A percentile compares a stretch with the other conserved stretches of the same genome.
These are phyloP conservation scores for Orchesella cincta DNA, from an alignment of 1,140 invertebrate species.

Conservation along the genomic window DNA sequence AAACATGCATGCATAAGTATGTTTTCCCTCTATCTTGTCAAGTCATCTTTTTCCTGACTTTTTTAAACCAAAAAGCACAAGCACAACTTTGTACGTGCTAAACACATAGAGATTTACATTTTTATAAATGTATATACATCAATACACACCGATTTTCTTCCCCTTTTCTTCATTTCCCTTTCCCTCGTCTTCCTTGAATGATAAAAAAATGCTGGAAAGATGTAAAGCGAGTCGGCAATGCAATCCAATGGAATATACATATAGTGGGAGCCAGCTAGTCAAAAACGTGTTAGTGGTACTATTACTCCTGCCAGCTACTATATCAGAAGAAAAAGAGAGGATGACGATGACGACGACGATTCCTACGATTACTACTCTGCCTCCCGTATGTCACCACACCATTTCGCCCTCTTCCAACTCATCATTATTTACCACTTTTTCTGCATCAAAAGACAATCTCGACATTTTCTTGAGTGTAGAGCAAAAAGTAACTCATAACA, in stretches of 20 bases:
- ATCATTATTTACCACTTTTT: conserved; percentile 53
- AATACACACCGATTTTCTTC: neutral
- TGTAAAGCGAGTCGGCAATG: too few relatives aligned
- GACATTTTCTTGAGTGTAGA: neutral
- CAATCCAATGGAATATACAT: too few relatives aligned
- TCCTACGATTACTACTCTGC: conserved; percentile 1
- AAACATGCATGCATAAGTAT: conserved; percentile 23
- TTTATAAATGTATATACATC: neutral
- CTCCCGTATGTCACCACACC: conserved; percentile 45
- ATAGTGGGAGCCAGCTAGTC: neutral
- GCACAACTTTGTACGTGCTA: neutral
- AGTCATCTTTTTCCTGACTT: conserved; percentile 23
- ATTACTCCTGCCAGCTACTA: conserved; percentile 4
- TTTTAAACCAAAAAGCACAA: neutral
- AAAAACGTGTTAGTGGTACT: conserved; percentile 22
- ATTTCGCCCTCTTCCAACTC: conserved; percentile 35
- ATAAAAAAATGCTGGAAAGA: conserved; percentile 22
- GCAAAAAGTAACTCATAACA: conserved; percentile 24
- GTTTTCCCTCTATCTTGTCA: conserved; percentile 24
- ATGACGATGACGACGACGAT: conserved; percentile 34
- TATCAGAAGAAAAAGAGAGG: conserved; percentile 15
- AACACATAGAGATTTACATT: conserved; percentile 1
- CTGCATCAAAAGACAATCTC: conserved; percentile 46
- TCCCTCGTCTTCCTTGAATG: conserved; percentile 12
- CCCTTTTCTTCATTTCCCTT: neutral